Evolutionary conservation across 2,888 invertebrate genomes (phyloP).

Genomic region (Oscheius myriophilus): DNA sequence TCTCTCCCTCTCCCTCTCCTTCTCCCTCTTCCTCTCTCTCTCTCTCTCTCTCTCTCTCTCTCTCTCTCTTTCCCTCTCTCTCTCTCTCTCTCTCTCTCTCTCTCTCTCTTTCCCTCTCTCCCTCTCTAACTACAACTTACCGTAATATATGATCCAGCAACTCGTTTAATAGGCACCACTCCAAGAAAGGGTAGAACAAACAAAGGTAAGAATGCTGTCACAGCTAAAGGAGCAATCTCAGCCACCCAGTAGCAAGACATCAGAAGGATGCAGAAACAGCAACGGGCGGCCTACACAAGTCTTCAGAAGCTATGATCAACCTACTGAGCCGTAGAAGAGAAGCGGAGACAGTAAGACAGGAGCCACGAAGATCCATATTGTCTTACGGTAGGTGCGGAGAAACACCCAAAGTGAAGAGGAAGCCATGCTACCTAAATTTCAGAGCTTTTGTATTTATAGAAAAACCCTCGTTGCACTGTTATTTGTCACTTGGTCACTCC

Average conservation of each 20-base stretch:
- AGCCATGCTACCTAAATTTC: too few species aligned
- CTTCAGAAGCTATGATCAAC: background rate
- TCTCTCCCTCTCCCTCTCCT: too few species aligned
- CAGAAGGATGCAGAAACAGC: constrained; percentile 54
- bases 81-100: too few species aligned
- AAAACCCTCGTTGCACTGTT: too few species aligned
- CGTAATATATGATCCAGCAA: constrained; percentile 55
- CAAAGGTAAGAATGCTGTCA: constrained; percentile 60
- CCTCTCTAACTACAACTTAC: too few species aligned
- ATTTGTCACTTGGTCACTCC: too few species aligned
- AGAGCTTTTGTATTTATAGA: too few species aligned
- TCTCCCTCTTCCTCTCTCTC: constrained; percentile 7
- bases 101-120: background rate
- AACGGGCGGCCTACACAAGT: constrained; percentile 41
- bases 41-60: too few species aligned
- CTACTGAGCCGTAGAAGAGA: constrained; percentile 37
- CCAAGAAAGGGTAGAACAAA: constrained; percentile 57
- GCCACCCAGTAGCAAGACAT: constrained; percentile 61
- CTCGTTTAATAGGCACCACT: constrained; percentile 47
- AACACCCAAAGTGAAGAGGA: background rate
- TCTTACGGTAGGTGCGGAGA: constrained; percentile 43
- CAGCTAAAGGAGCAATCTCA: constrained; percentile 58
- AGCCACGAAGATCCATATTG: constrained; percentile 49
- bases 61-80: background rate
- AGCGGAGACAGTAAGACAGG: constrained; percentile 47